Base-by-base conservation (phyloP, 2,113 vertebrate genomes). In the Mixornis gularis region DNA sequence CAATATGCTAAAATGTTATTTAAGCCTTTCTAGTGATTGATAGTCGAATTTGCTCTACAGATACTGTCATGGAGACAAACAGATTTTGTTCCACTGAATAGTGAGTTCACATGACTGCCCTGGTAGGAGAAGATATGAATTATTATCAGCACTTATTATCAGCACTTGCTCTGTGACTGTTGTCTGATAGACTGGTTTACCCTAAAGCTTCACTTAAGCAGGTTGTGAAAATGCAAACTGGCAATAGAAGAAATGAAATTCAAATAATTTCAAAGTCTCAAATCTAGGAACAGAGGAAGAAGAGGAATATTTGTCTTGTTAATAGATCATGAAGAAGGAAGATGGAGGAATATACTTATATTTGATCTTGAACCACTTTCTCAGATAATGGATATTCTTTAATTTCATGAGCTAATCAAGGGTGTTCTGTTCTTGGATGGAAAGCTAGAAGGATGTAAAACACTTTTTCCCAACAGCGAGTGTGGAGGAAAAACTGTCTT, bases 31-130 rank as follows among this genome's bases (percentile, higher is more conserved):
- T 40, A 68, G 21, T 14, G 5, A 40, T 22, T 48, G 7, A 59
- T 40, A 76, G 59, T 48, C 55, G 14, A 32, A 32, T 84, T 62
- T 65, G 8, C 30, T 22, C 9, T 58, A 41, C 24, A 53, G 30
- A 38, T 34, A 53, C n/a, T 44, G 25, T 4, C 16, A 51, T 18
- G 22, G 17, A 63, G 17, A 52, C 4, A 63, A 66, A 41, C 10
- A 36, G 2, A 3, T 41, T 16, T 4, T 87, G 15, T 49, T n/a
- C 12, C 46, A n/a, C 7, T 49, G 29, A 41, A n/a, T 20, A 44
- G 3, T 53, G 25, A 64, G 15, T n/a, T 41, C 21, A 25, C 7
- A 8, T 17, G 12, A 20, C 16, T 0, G 0, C 15, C 22, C 30
- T 56, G n/a, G 22, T 5, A 79, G n/a, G 46, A 72, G 29, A 34